phyloP scores from a whole-genome alignment of 1,140 invertebrate genomes.

The Orchestia grillus region DNA sequence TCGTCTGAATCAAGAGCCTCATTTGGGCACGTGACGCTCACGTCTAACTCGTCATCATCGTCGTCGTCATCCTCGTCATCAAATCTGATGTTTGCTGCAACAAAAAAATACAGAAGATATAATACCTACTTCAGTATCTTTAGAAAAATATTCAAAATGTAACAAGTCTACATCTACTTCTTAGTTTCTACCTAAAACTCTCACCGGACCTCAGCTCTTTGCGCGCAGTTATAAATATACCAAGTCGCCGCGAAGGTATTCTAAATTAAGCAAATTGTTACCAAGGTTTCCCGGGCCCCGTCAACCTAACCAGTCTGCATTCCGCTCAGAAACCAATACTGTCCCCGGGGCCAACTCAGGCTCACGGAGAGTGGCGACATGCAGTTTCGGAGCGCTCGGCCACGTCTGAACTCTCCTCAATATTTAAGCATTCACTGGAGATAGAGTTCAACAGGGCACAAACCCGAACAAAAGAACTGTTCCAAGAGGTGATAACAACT shows the following conservation, averaged over 20 bases:
- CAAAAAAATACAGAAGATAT: background rate
- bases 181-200: background rate
- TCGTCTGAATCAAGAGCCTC: constrained; percentile 51
- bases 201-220: background rate
- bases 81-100: constrained; percentile 19
- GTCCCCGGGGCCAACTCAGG: no score
- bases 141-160: background rate
- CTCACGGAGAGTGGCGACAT: no score
- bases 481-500: no score
- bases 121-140: background rate
- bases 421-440: no score
- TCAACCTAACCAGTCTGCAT: no score
- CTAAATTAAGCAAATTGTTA: background rate
- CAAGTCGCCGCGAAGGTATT: background rate
- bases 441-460: no score
- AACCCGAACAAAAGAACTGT: no score
- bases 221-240: background rate
- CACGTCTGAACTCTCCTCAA: no score
- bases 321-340: no score
- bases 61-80: constrained; percentile 64
- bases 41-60: constrained; percentile 49
- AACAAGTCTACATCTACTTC: background rate
- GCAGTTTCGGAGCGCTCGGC: no score
- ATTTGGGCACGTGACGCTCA: background rate
- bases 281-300: background rate